phyloP scores from a whole-genome alignment of 2,888 invertebrate genomes.

The Theretra japonica region DNA sequence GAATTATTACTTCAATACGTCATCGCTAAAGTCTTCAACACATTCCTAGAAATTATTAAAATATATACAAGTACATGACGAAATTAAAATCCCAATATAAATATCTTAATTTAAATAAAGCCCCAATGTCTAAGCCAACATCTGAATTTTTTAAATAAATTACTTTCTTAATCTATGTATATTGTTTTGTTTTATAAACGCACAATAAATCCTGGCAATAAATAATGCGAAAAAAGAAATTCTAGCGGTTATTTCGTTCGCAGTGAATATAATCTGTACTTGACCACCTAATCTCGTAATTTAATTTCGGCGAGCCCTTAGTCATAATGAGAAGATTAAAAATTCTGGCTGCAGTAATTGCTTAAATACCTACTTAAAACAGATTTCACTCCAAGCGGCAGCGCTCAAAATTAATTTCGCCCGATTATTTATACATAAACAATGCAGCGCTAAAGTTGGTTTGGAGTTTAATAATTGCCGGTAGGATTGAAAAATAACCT shows the following conservation, averaged over 20 bases:
- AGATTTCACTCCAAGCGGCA: conserved; percentile 55
- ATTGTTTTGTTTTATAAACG: conserved; percentile 3
- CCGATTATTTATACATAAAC: conserved; percentile 19
- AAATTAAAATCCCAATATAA: background rate
- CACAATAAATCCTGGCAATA: conserved; percentile 34
- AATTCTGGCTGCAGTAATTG: conserved; percentile 69
- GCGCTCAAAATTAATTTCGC: conserved; percentile 47
- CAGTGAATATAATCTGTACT: conserved; percentile 46
- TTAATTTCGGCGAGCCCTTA: conserved; percentile 67
- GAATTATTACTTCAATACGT: too few species aligned
- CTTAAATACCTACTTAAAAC: conserved; percentile 58
- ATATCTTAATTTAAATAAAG: conserved; percentile 5
- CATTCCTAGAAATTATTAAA: too few species aligned
- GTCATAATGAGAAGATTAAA: conserved; percentile 75
- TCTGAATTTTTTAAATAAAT: conserved; percentile 21
- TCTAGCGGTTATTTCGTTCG: conserved; percentile 43
- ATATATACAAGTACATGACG: too few species aligned
- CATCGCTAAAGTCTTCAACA: too few species aligned
- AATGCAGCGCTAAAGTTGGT: background rate
- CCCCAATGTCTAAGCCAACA: background rate
- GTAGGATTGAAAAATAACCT: background rate
- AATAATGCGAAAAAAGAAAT: conserved; percentile 35
- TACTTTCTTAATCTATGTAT: background rate
- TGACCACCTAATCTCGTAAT: conserved; percentile 60
- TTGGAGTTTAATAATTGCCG: background rate